Conservation (phyloP, 2,888 invertebrate genomes). For the Tribolium freemani region DNA sequence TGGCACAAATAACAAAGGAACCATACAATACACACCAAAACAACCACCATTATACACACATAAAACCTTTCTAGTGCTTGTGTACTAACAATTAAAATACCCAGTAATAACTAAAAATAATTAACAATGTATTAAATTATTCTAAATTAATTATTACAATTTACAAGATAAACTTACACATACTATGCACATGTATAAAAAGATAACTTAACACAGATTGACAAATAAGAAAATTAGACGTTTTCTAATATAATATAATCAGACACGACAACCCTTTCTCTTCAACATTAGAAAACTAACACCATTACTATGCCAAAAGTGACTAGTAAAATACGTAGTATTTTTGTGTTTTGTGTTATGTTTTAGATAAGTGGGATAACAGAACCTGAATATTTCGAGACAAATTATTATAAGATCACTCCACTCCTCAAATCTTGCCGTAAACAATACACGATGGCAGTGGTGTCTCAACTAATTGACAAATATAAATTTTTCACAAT, state of each 20-base stretch:
- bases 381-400: background rate
- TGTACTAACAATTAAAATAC: conserved; percentile 44
- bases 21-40: conserved; percentile 45
- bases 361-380: conserved; percentile 41
- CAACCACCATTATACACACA: conserved; percentile 42
- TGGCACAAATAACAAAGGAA: conserved; percentile 44
- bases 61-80: conserved; percentile 43
- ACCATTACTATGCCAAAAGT: conserved; percentile 39
- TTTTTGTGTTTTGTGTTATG: conserved; percentile 24
- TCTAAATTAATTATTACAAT: conserved; percentile 31
- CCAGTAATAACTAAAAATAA: conserved; percentile 41
- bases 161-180: conserved; percentile 31
- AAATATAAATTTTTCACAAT: no score
- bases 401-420: background rate
- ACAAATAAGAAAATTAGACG: conserved; percentile 21
- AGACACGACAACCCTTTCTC: conserved; percentile 12
- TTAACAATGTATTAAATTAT: conserved; percentile 40
- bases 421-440: background rate
- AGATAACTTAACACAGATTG: conserved; percentile 33
- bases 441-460: no score
- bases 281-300: conserved; percentile 35
- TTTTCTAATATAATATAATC: conserved; percentile 18
- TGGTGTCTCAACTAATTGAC: no score
- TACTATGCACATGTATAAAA: conserved; percentile 43
- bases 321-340: conserved; percentile 43